Conservation (phyloP, 2,113 vertebrate species). For the Alosa alosa region DNA sequence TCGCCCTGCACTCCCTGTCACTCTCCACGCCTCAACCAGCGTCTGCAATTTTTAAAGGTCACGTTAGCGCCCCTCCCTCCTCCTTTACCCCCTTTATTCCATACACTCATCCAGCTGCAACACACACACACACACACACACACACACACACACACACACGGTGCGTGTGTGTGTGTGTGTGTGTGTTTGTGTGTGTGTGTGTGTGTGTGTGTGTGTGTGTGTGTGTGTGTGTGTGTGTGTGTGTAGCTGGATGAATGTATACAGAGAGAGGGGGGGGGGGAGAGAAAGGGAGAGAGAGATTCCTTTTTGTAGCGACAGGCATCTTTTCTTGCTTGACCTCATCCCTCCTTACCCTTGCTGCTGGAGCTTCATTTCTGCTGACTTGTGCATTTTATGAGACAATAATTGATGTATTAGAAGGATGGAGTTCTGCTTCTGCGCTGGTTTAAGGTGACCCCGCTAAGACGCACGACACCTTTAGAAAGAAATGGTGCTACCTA, state of each 20-base stretch:
- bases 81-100: not conserved
- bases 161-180: too few relatives aligned
- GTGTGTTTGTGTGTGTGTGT: too few relatives aligned
- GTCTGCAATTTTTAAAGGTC: conserved; percentile 90
- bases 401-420: conserved; percentile 8
- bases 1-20: conserved; percentile 69
- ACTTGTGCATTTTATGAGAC: not conserved
- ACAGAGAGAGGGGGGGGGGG: not conserved
- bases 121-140: not conserved
- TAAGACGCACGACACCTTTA: not conserved
- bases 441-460: not conserved
- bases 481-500: not conserved
- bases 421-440: not conserved
- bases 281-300: not conserved
- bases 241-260: not conserved
- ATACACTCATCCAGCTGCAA: not conserved
- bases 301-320: not conserved
- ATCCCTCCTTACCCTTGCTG: conserved; percentile 6
- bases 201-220: too few relatives aligned
- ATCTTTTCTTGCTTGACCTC: not conserved
- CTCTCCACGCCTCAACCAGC: conserved; percentile 61
- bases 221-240: not conserved
- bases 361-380: not conserved
- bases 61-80: conserved; percentile 53
- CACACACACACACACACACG: not conserved